Base-by-base conservation (phyloP, 2,113 vertebrate genomes). In the Lagopus leucura region DNA sequence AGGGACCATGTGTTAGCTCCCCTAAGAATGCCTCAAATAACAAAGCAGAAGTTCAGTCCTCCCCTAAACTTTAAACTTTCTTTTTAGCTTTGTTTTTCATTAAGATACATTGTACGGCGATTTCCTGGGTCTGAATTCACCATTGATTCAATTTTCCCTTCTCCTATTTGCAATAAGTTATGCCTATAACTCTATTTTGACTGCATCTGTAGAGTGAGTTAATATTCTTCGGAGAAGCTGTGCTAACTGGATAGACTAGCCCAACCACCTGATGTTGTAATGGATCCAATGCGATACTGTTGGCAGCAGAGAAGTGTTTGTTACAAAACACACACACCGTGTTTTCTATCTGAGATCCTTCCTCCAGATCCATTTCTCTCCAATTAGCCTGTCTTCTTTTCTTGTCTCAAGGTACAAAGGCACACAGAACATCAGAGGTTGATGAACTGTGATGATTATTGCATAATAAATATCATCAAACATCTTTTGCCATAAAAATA, bases 361-460 rank as follows among this genome's bases (percentile, higher is more conserved):
- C 50, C 64, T 58, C 82, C 70, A 42, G 30, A 87, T 69, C n/a
- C 47, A 36, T 8, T 45, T 82, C 21, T 66, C 78, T 70, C 14
- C 67, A 43, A 4, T 84, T n/a, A 86, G 57, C 48, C 67, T 57
- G 32, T 24, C 42, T 19, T 64, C 65, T 79, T 82, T n/a, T 70
- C 54, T 84, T 73, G n/a, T 89, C 66, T 89, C 92, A 63, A 58
- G 38, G 34, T 32, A 88, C 70, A 86, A 90, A 93, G 65, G 58
- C 86, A 89, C 63, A 54, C 77, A 50, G 75, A 89, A 72, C 61
- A 75, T 78, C 63, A 27, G 71, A 82, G 63, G 75, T 25, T 80
- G 78, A 88, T 85, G 71, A 91, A 82, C 81, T 92, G 66, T 74
- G 78, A 54, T 87, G 92, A 84, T 77, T 73, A 63, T 76, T 85